Conservation (phyloP, 2,797 vertebrate genomes). For the Schizothorax lantsangensis region DNA sequence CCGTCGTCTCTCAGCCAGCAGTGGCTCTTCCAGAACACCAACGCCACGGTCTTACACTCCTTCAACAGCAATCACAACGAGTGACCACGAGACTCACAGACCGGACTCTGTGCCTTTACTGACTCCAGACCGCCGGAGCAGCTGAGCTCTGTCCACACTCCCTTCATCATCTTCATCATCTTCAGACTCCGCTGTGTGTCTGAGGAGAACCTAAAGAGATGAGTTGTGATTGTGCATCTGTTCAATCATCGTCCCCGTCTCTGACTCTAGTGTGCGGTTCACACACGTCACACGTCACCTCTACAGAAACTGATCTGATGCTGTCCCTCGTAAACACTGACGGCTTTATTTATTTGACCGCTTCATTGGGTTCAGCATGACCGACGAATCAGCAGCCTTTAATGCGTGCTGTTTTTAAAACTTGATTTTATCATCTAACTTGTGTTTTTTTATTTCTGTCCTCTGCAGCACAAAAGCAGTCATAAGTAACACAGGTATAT, state of each 20-base stretch:
- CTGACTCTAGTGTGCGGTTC: too few species aligned
- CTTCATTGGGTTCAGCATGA: neutral
- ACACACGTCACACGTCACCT: too few species aligned
- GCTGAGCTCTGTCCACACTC: neutral
- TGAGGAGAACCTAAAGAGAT: neutral
- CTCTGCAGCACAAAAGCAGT: too few species aligned
- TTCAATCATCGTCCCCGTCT: too few species aligned
- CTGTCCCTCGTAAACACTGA: neutral
- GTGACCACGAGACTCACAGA: neutral
- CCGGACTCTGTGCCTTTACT: conserved; percentile 11
- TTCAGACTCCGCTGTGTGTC: neutral
- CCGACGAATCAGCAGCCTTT: neutral
- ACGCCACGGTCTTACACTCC: conserved; percentile 88
- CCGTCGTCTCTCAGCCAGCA: conserved; percentile 85
- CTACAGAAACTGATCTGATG: neutral
- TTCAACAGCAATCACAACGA: conserved; percentile 80
- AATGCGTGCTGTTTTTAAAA: neutral
- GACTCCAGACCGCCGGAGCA: too few species aligned
- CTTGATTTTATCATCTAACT: neutral
- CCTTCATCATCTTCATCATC: neutral
- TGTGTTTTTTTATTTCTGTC: neutral
- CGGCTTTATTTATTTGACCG: neutral
- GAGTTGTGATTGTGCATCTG: too few species aligned
- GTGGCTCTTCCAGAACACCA: conserved; percentile 94
- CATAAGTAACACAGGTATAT: too few species aligned